Evolutionary conservation across 1,140 invertebrate species (phyloP).

Genomic region (Apolygus lucorum): DNA sequence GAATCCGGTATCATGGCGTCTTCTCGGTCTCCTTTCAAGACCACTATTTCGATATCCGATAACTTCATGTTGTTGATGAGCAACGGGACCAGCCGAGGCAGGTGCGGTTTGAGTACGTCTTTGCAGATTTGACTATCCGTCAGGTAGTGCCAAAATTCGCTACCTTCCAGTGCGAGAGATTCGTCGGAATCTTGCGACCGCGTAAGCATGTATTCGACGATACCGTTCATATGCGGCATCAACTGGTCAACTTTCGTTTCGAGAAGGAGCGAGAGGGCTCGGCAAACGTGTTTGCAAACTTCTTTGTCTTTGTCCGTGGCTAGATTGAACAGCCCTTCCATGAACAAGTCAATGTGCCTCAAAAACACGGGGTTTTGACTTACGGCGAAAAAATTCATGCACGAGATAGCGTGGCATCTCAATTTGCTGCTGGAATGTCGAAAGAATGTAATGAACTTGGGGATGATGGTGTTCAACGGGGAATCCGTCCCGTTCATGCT

Average conservation of each 20-base stretch:
- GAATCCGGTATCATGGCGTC: slow-evolving; percentile 95
- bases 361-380: neutral
- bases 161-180: slow-evolving; percentile 56
- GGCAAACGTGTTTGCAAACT: slow-evolving; percentile 16
- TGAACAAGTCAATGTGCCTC: slow-evolving; percentile 34
- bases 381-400: slow-evolving; percentile 3
- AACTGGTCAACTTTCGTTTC: slow-evolving; percentile 22
- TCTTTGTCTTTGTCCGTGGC: slow-evolving; percentile 61
- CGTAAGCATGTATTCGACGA: slow-evolving; percentile 51
- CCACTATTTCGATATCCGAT: slow-evolving; percentile 57
- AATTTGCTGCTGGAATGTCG: slow-evolving; percentile 6
- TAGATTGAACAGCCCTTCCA: slow-evolving; percentile 65
- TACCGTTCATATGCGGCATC: slow-evolving; percentile 18
- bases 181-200: slow-evolving; percentile 51
- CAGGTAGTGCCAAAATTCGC: slow-evolving; percentile 61
- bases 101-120: slow-evolving; percentile 49
- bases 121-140: slow-evolving; percentile 58
- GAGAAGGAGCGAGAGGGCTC: neutral
- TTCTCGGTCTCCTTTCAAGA: slow-evolving; percentile 55
- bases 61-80: slow-evolving; percentile 60
- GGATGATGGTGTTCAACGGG: neutral
- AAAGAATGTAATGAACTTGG: neutral
- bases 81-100: slow-evolving; percentile 54
- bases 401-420: neutral
- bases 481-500: slow-evolving; percentile 5